A percentile compares a stretch with the other conserved stretches of the same genome.
phyloP scores from a whole-genome alignment of 1,140 invertebrate species.

The Cyclargus thomasi region DNA sequence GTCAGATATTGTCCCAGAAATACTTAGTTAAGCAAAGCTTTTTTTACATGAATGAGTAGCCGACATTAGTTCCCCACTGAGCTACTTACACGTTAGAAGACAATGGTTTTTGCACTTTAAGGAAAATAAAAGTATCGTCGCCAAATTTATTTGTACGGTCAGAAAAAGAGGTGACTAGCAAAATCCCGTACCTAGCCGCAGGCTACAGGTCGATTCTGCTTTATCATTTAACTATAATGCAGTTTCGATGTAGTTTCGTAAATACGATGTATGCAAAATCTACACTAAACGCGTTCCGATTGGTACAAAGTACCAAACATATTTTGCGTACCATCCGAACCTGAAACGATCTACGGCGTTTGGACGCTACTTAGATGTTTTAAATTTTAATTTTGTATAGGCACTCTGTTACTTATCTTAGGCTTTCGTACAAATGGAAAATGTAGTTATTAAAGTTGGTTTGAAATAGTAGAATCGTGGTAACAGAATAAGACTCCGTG shows the following conservation, averaged over 20 bases:
- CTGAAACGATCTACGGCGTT: no score
- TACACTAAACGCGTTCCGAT: no score
- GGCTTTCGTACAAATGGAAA: no score
- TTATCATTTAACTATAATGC: not conserved
- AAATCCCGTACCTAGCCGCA: not conserved
- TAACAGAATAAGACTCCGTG: no score
- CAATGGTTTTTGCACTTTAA: not conserved
- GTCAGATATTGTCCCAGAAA: no score
- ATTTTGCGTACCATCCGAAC: not conserved
- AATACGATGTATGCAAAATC: no score
- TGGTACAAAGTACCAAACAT: no score
- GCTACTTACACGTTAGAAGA: not conserved
- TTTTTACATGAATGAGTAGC: not conserved
- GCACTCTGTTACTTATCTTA: no score
- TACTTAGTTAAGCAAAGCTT: not conserved
- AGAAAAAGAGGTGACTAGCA: conserved; percentile 9
- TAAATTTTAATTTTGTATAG: no score
- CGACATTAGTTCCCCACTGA: not conserved
- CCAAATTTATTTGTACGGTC: not conserved
- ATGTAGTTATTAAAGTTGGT: no score
- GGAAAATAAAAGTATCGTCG: conserved; percentile 1
- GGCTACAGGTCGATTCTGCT: not conserved
- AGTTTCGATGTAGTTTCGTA: not conserved
- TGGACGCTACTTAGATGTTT: no score
- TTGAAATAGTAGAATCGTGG: no score